Evolutionary conservation across 23 tunicate genomes (phyloP).

Genomic region (Halocynthia aurantium): DNA sequence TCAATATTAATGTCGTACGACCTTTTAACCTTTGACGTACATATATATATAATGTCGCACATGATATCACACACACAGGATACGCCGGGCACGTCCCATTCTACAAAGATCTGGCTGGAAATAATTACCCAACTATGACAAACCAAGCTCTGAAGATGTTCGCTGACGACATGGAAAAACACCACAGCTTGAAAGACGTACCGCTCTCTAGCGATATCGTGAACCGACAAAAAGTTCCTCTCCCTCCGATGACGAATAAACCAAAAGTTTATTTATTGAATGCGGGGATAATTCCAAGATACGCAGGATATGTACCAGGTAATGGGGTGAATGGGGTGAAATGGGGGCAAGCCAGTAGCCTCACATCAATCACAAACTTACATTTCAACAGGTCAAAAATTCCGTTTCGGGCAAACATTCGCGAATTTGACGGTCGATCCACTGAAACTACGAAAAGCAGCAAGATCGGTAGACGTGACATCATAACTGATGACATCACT

Average conservation of each 20-base stretch:
- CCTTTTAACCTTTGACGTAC: background rate
- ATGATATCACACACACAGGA: slow-evolving; percentile 21
- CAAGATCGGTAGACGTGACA: too few species aligned
- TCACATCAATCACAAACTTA: background rate
- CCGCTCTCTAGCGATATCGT: slow-evolving; percentile 17
- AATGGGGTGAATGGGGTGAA: background rate
- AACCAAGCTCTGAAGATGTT: slow-evolving; percentile 71
- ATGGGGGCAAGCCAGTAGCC: background rate
- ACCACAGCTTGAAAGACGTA: slow-evolving; percentile 6
- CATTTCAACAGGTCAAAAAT: slow-evolving; percentile 67
- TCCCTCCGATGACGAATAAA: slow-evolving; percentile 11
- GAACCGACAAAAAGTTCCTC: slow-evolving; percentile 14
- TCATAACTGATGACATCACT: too few species aligned
- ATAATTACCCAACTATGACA: slow-evolving; percentile 58
- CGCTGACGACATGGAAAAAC: slow-evolving; percentile 32
- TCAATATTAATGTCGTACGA: too few species aligned
- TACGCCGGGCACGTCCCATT: slow-evolving; percentile 92
- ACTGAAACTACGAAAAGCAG: slow-evolving; percentile 19
- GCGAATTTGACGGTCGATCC: slow-evolving; percentile 58
- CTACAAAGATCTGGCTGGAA: slow-evolving; percentile 80
- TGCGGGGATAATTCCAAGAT: slow-evolving; percentile 70
- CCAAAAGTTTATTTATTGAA: slow-evolving; percentile 44
- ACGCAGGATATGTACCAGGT: slow-evolving; percentile 94
- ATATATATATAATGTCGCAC: background rate
- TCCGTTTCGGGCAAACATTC: slow-evolving; percentile 79